Conservation (phyloP, 2,888 invertebrate species). For the Bombyx huttoni region DNA sequence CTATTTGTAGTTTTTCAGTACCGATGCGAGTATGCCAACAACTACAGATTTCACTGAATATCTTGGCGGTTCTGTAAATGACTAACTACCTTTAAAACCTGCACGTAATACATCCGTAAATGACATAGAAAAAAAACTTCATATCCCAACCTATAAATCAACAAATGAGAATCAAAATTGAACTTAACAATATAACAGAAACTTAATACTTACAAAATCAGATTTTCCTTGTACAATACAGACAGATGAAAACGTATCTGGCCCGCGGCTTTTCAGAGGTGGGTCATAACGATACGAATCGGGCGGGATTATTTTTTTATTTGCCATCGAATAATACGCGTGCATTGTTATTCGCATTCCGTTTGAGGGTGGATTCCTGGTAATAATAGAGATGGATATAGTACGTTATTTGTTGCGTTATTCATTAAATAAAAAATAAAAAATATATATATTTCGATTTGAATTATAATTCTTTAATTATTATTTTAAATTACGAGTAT, state of each 20-base stretch:
- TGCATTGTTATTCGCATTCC: slow-evolving; percentile 25
- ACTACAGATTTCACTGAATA: too few species aligned
- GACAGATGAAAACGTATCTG: slow-evolving; percentile 15
- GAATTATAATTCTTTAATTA: too few species aligned
- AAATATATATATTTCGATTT: too few species aligned
- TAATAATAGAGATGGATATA: slow-evolving; percentile 7
- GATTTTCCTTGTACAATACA: slow-evolving; percentile 10
- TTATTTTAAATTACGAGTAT: too few species aligned
- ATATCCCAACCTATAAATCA: not conserved
- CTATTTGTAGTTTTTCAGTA: too few species aligned
- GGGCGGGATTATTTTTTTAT: slow-evolving; percentile 34
- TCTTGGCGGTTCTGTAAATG: too few species aligned
- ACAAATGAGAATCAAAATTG: not conserved
- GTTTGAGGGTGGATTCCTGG: slow-evolving; percentile 9
- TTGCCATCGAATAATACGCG: slow-evolving; percentile 22
- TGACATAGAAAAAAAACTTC: too few species aligned
- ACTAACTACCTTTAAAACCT: too few species aligned
- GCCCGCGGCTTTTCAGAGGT: slow-evolving; percentile 16
- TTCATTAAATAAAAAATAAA: not conserved
- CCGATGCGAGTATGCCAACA: too few species aligned
- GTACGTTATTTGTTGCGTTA: slow-evolving; percentile 16
- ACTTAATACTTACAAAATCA: not conserved
- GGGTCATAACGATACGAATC: slow-evolving; percentile 16
- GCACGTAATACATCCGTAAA: too few species aligned
- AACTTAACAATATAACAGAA: not conserved